Conservation (phyloP, 2,797 vertebrate genomes). For the Antennarius maculatus region DNA sequence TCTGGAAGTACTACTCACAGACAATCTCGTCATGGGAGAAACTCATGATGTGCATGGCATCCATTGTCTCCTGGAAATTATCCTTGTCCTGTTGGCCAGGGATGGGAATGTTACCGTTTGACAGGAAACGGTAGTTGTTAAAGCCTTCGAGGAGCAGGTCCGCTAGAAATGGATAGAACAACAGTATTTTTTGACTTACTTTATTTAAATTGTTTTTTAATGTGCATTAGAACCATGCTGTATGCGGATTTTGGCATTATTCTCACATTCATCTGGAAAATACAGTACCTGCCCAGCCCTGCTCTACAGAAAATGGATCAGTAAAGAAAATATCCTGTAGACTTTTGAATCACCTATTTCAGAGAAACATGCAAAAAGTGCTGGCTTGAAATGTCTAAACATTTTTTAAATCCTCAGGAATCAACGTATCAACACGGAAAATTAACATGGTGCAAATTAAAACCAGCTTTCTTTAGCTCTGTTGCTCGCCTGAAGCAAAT, state of each 20-base stretch:
- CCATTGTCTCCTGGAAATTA: conserved; percentile 98
- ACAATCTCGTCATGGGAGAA: conserved; percentile 96
- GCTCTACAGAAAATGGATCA: neutral
- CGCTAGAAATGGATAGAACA: conserved; percentile 74
- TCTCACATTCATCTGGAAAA: neutral
- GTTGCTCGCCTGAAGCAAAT: conserved; percentile 1
- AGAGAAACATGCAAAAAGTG: conserved; percentile 10
- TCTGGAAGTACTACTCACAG: conserved; percentile 77
- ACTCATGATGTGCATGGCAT: conserved; percentile 99
- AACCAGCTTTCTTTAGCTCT: conserved; percentile 7
- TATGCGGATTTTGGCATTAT: neutral
- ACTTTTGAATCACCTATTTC: conserved; percentile 7
- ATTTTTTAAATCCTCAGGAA: conserved; percentile 31
- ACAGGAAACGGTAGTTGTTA: conserved; percentile 95
- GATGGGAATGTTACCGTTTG: conserved; percentile 95
- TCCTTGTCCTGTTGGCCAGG: conserved; percentile 99
- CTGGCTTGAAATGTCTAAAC: neutral
- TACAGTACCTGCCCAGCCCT: neutral
- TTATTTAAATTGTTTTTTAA: neutral
- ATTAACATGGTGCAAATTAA: conserved; percentile 32
- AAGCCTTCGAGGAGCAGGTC: conserved; percentile 96
- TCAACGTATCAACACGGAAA: conserved; percentile 32
- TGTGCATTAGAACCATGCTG: neutral
- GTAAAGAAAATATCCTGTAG: neutral
- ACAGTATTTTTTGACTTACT: neutral